phyloP scores from a whole-genome alignment of 2,113 vertebrate species.

The Lasiurus borealis region DNA sequence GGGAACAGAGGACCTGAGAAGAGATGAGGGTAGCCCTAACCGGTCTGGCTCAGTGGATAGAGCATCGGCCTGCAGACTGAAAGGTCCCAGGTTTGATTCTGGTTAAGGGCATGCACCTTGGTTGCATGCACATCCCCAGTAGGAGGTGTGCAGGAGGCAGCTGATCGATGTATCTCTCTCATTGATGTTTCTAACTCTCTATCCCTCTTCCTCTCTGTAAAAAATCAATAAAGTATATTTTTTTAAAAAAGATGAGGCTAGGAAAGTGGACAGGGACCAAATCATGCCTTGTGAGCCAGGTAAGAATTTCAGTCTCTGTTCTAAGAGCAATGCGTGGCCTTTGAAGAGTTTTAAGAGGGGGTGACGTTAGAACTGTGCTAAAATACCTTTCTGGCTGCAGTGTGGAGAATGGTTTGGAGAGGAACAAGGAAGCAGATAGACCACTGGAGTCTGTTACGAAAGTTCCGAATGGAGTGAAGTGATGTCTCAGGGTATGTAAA shows the following conservation, averaged over 20 bases:
- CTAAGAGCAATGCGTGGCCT: background rate
- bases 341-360: background rate
- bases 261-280: background rate
- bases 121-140: too few species aligned
- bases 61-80: too few species aligned
- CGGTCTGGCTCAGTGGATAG: too few species aligned
- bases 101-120: too few species aligned
- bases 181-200: too few species aligned
- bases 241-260: background rate
- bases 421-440: background rate
- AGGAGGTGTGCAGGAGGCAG: too few species aligned
- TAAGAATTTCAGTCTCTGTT: conserved; percentile 11
- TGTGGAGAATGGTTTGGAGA: background rate
- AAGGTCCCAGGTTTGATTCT: too few species aligned
- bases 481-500: background rate
- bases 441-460: background rate
- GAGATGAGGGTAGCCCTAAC: background rate
- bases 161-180: too few species aligned
- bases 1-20: background rate
- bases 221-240: too few species aligned
- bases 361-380: background rate
- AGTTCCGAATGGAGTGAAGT: background rate
- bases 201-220: too few species aligned
- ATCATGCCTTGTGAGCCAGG: background rate
- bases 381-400: background rate